Evolutionary conservation across 2,113 vertebrate species (phyloP), one percentile per base, ranked within the genome.

Genomic region (Tichodroma muraria): DNA sequence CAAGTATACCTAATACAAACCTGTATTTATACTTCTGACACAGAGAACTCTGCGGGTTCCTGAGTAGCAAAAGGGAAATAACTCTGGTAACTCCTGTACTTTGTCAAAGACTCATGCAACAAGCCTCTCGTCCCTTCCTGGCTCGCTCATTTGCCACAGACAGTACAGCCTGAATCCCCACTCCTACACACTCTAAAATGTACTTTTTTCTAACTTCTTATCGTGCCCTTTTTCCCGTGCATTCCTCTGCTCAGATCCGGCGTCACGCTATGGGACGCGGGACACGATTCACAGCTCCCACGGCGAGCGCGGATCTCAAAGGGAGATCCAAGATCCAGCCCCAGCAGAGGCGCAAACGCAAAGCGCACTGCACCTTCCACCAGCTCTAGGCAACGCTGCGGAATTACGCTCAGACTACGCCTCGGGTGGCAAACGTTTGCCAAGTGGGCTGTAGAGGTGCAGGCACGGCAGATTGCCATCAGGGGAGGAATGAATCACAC

Each of bases 1-100:
- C 22, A 53, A n/a, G 11, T 0, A 0, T 1, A 33, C 11, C 38
- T 31, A 4, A 21, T 2, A 18, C 18, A 37, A 80, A 42, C 5
- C 12, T 20, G 1, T 8, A 13, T 31, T 72, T 42, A 6, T 9
- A 7, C 12, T 8, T n/a, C 11, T 57, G 63, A 33, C 35, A n/a
- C 1, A 0, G 42, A 56, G 66, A 76, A 13, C 60, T 80, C 64
- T 13, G 13, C 11, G 44, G 13, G 37, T 3, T 27, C 27, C n/a
- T 1, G 4, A 40, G 30, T 8, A 38, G 31, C 33, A 33, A 25
- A 18, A 3, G 2, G 35, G 64, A 69, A 9, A 0, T 0, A 3
- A 11, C 0, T 11, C 40, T 45, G 14, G 7, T 2, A n/a, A 52
- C 47, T 45, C 38, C 82, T 42, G 31, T 9, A 7, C 37, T 61